Conservation (phyloP, 2,113 vertebrate genomes). For the Progne subis region DNA sequence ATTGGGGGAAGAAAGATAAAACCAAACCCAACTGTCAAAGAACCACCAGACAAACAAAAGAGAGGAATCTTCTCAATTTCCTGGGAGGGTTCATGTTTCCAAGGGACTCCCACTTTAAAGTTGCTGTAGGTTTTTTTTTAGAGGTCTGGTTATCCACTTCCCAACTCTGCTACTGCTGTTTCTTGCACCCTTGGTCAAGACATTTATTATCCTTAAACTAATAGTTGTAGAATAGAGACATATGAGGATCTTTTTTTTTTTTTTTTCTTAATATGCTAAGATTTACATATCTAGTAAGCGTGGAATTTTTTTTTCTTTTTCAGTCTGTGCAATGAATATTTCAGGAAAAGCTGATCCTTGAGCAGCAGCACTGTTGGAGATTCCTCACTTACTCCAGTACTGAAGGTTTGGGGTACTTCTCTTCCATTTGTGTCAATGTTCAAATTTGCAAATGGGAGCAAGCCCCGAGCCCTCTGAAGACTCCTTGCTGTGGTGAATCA, state of each 20-base stretch:
- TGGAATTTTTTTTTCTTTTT: background rate
- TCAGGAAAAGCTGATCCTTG: background rate
- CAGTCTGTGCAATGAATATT: background rate
- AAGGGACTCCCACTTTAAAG: background rate
- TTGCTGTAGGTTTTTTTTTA: background rate
- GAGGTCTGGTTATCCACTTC: background rate
- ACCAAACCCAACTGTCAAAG: background rate
- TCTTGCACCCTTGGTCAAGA: background rate
- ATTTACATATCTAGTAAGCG: background rate
- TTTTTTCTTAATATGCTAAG: background rate
- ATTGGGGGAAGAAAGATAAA: background rate
- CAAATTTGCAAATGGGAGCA: background rate
- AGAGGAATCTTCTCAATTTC: background rate
- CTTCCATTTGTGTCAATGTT: background rate
- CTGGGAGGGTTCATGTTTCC: background rate
- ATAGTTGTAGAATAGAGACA: background rate
- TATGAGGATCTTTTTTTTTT: accelerated
- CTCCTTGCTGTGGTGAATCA: accelerated
- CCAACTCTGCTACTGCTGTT: background rate
- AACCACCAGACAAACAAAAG: background rate
- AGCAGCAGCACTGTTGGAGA: background rate
- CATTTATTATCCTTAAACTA: background rate
- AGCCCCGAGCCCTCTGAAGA: background rate
- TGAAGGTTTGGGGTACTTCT: background rate
- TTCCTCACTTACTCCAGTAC: background rate